Conservation (phyloP, 2,797 vertebrate genomes). For the Gymnothorax javanicus region DNA sequence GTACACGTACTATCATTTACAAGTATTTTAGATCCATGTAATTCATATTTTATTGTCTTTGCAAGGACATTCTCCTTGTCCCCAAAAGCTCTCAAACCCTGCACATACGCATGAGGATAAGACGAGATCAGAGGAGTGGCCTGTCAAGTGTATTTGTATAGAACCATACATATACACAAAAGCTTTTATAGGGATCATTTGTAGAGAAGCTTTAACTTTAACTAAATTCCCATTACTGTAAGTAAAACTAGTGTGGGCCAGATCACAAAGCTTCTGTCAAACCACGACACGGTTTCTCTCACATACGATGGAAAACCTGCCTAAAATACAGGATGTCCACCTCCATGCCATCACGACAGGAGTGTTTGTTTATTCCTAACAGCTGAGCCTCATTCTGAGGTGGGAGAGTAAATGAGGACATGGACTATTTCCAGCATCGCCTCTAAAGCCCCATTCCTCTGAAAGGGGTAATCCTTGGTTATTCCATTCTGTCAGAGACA, state of each 20-base stretch:
- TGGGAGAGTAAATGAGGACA: not conserved
- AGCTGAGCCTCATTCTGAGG: not conserved
- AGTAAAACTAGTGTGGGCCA: not conserved
- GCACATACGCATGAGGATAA: not conserved
- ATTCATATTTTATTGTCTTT: not conserved
- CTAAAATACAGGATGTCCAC: constrained; percentile 5
- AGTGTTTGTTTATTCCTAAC: not conserved
- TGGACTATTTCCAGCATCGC: not conserved
- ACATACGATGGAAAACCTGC: not conserved
- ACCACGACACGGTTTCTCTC: not conserved
- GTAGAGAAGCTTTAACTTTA: not conserved
- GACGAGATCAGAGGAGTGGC: not conserved
- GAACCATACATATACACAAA: not conserved
- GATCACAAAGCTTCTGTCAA: not conserved
- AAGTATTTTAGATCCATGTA: not conserved
- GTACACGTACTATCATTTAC: no score
- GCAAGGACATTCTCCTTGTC: not conserved
- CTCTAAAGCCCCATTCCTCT: not conserved
- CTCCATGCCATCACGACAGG: not conserved
- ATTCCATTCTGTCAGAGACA: not conserved
- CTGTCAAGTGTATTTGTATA: not conserved
- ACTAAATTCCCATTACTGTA: not conserved
- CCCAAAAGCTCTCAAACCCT: not conserved
- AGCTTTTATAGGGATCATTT: no score
- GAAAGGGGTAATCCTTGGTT: not conserved